Evolutionary conservation across 2,888 invertebrate genomes (phyloP), one percentile per base, ranked within the genome.

Genomic region (Teleiodes luculella): DNA sequence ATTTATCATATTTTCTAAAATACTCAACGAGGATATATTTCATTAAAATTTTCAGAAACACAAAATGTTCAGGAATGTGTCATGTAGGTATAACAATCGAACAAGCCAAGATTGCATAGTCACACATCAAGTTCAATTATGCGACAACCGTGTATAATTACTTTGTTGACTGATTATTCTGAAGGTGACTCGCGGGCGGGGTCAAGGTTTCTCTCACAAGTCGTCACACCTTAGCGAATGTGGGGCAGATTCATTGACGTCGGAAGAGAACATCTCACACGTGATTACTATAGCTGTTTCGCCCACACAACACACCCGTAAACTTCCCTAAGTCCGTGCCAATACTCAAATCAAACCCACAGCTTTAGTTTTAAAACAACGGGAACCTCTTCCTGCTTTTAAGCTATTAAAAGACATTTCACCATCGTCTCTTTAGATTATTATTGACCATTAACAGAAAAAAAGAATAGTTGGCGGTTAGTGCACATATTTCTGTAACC

Each of bases 141-240:
- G 24, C 43, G 43, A 43, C 43, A 43, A n/a, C 43, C 28, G 43
- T 13, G 28, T 7, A 24, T 43, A 43, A 43, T 43, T 43, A 28
- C 43, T 20, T 28, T n/a, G 36, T 18, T 41, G 43, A 20, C 28
- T 43, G 43, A 20, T 43, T 43, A 43, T 28, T 43, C 28, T 28
- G 43, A 43, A 43, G 43, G 43, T 43, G 43, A 43, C 43, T 28
- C 14, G 39, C 33, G 33, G 10, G 33, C 20, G n/a, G n/a, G 43
- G 43, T 43, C 43, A 43, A 43, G 43, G 43, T 28, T 24, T n/a
- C 24, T n/a, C 43, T n/a, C 4, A 28, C 28, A 43, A 43, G 43
- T 43, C 43, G 28, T 46, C 51, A 50, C 28, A 33, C 8, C 16
- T 16, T 30, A 11, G 14, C 20, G 45, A 33, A 53, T 18, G 35